Conservation (phyloP, 2,888 invertebrate genomes). For the Polydrusus pterygomalis region DNA sequence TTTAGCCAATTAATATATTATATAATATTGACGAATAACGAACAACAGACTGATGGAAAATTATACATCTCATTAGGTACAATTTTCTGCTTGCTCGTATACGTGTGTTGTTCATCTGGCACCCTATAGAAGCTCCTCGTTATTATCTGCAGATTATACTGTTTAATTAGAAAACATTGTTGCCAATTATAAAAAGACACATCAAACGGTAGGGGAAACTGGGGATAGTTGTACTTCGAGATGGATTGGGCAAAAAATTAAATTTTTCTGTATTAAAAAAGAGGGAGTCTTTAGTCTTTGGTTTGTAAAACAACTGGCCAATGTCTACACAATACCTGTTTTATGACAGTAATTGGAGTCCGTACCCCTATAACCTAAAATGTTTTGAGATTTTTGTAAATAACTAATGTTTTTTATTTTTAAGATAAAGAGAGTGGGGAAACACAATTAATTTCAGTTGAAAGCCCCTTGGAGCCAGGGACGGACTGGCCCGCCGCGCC, state of each 20-base stretch:
- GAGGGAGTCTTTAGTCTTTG: too few relatives aligned
- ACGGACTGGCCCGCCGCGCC: too few relatives aligned
- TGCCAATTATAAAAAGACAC: constrained; percentile 26
- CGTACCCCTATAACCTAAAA: too few relatives aligned
- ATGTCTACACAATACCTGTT: too few relatives aligned
- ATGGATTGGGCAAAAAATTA: background rate
- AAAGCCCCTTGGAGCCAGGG: too few relatives aligned
- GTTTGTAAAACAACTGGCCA: too few relatives aligned
- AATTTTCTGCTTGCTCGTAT: constrained; percentile 5
- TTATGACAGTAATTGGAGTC: too few relatives aligned
- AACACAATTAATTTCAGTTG: too few relatives aligned
- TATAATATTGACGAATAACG: constrained; percentile 12
- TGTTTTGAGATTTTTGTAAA: too few relatives aligned
- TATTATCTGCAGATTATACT: constrained; percentile 29
- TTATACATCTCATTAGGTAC: constrained; percentile 18
- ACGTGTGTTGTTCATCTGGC: background rate
- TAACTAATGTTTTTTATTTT: too few relatives aligned
- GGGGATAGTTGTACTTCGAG: background rate
- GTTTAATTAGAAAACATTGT: constrained; percentile 36
- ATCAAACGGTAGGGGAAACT: background rate
- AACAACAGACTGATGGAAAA: constrained; percentile 7
- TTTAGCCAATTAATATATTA: background rate
- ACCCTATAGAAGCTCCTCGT: constrained; percentile 19
- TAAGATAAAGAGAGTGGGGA: too few relatives aligned
- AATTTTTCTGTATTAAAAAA: too few relatives aligned